phyloP scores from a whole-genome alignment of 2,797 vertebrate genomes.

The Corythornis leucogaster region DNA sequence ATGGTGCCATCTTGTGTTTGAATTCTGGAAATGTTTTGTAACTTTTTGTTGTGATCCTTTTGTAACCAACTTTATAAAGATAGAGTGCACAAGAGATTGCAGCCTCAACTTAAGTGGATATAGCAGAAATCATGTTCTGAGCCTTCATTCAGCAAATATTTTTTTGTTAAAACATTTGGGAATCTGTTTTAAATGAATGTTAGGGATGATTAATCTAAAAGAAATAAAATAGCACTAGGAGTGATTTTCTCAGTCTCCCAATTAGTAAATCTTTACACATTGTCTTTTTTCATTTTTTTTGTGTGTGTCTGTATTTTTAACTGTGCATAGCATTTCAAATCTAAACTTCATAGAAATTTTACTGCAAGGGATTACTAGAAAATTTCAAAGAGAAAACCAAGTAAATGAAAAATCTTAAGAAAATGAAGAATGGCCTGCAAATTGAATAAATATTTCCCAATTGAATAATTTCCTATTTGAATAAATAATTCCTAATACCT shows the following conservation, averaged over 20 bases:
- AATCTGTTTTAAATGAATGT: neutral
- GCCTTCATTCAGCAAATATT: neutral
- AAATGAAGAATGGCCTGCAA: accelerated
- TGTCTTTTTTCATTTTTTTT: neutral
- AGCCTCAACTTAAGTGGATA: neutral
- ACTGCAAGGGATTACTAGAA: neutral
- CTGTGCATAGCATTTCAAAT: neutral
- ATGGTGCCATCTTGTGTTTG: slow-evolving; percentile 80
- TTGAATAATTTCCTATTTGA: too few relatives aligned
- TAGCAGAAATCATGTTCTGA: neutral
- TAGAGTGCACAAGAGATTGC: neutral
- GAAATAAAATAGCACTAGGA: neutral
- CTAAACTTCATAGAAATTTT: neutral
- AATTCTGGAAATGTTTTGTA: slow-evolving; percentile 18
- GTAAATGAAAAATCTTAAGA: neutral
- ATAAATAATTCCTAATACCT: neutral
- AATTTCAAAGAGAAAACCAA: neutral
- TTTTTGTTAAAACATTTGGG: neutral
- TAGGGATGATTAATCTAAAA: neutral
- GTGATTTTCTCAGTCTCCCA: neutral
- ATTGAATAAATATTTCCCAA: neutral
- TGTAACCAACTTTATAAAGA: neutral
- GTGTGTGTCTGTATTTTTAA: neutral
- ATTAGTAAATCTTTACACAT: neutral
- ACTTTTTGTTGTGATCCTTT: accelerated